Percentiles rank a stretch among this genome's conserved stretches.
Evolutionary conservation across 92 coral and sea anemone species (phyloP).

Genomic region (Epizoanthus fatuus): DNA sequence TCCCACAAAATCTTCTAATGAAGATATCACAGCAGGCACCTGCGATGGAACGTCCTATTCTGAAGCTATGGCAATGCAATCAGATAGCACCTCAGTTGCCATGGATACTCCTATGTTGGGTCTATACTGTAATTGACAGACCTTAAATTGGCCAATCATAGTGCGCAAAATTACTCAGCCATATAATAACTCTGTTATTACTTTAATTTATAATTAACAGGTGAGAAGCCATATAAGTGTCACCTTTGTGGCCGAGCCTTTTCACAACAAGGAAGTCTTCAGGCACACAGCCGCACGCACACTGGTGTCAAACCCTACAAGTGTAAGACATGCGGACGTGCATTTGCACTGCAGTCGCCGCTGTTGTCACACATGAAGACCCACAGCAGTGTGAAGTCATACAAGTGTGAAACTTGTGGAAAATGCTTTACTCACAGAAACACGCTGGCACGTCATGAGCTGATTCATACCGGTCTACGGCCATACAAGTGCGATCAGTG

Average conservation of each 20-base stretch:
- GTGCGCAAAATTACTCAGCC: too few species aligned
- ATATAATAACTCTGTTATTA: background rate
- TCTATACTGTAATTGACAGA: too few species aligned
- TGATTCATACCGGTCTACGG: slow-evolving; percentile 90
- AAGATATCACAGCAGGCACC: too few species aligned
- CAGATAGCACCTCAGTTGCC: too few species aligned
- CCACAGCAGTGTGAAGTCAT: slow-evolving; percentile 92
- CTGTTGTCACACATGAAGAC: slow-evolving; percentile 96
- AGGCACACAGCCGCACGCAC: slow-evolving; percentile 98
- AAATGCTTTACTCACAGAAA: slow-evolving; percentile 97
- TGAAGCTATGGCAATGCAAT: too few species aligned
- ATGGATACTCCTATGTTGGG: too few species aligned
- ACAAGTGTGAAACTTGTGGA: slow-evolving; percentile 88
- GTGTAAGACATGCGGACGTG: slow-evolving; percentile 95
- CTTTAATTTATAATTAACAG: slow-evolving; percentile 16
- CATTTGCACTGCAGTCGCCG: slow-evolving; percentile 95
- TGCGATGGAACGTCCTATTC: too few species aligned
- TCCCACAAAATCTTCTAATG: too few species aligned
- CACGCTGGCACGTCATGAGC: slow-evolving; percentile 93
- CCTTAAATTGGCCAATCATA: too few species aligned
- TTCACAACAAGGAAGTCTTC: slow-evolving; percentile 98
- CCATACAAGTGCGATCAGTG: slow-evolving; percentile 94
- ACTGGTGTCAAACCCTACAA: slow-evolving; percentile 98
- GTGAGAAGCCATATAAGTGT: slow-evolving; percentile 98
- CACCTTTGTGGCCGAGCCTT: slow-evolving; percentile 98